These are phyloP conservation scores for Solenodon paradoxus DNA, from an alignment of 2,113 vertebrate species.

Conservation along the genomic window DNA sequence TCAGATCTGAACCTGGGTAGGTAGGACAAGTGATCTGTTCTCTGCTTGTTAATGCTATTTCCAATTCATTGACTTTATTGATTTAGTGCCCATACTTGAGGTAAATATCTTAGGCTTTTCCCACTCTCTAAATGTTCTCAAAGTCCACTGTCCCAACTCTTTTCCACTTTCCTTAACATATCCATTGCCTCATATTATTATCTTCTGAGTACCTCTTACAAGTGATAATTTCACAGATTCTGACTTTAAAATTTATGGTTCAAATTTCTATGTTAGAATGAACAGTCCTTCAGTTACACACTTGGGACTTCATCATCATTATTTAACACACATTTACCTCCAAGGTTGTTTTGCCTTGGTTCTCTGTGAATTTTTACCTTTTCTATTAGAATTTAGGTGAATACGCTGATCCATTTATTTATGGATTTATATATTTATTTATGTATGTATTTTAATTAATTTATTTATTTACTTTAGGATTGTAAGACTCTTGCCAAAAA, in stretches of 20 bases:
- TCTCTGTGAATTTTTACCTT: not conserved
- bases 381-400: conserved; percentile 15
- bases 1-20: not conserved
- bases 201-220: not conserved
- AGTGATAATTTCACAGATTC: not conserved
- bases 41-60: conserved; percentile 5
- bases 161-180: not conserved
- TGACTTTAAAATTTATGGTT: not conserved
- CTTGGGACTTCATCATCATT: not conserved
- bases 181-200: not conserved
- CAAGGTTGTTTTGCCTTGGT: not conserved
- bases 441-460: no score
- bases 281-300: not conserved
- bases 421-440: no score
- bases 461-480: no score
- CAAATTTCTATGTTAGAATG: not conserved
- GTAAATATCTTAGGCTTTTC: not conserved
- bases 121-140: not conserved
- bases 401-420: not conserved
- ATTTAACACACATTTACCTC: not conserved
- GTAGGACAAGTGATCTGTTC: not conserved
- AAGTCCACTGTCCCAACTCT: not conserved
- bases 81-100: not conserved
- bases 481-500: conserved; percentile 10
- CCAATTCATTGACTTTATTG: not conserved